phyloP scores from a whole-genome alignment of 2,797 vertebrate species.

The Macropus fuliginosus region DNA sequence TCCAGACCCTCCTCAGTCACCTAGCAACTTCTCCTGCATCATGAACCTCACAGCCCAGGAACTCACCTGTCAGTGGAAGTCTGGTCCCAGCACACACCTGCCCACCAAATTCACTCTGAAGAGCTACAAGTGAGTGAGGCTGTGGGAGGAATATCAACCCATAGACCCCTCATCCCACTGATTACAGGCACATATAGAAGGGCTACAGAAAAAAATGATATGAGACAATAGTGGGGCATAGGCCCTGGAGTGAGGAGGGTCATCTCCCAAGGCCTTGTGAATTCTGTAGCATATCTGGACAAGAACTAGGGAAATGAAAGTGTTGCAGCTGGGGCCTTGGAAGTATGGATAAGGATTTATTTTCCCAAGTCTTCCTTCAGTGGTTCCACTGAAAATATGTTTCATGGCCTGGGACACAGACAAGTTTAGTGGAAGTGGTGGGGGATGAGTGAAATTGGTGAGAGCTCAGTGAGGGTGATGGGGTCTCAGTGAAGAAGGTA shows the following conservation, averaged over 20 bases:
- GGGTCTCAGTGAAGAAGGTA: not conserved
- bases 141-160: not conserved
- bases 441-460: not conserved
- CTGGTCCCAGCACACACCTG: slow-evolving; percentile 83
- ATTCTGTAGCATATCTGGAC: not conserved
- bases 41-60: slow-evolving; percentile 84
- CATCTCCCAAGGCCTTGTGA: not conserved
- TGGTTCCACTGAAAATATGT: not conserved
- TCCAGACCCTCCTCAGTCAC: slow-evolving; percentile 86
- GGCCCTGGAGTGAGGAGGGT: not conserved
- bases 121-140: slow-evolving; percentile 76
- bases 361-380: not conserved
- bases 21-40: slow-evolving; percentile 90
- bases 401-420: not conserved
- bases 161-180: not conserved
- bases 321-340: not conserved
- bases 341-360: not conserved
- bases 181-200: not conserved
- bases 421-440: not conserved
- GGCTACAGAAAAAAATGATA: not conserved
- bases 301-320: not conserved
- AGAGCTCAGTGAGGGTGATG: not conserved
- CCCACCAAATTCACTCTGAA: slow-evolving; percentile 83
- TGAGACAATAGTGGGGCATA: not conserved
- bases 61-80: slow-evolving; percentile 91